Percentiles rank a stretch among this genome's conserved stretches.
phyloP scores from a whole-genome alignment of 2,797 vertebrate species.

The Pantherophis alleghaniensis region DNA sequence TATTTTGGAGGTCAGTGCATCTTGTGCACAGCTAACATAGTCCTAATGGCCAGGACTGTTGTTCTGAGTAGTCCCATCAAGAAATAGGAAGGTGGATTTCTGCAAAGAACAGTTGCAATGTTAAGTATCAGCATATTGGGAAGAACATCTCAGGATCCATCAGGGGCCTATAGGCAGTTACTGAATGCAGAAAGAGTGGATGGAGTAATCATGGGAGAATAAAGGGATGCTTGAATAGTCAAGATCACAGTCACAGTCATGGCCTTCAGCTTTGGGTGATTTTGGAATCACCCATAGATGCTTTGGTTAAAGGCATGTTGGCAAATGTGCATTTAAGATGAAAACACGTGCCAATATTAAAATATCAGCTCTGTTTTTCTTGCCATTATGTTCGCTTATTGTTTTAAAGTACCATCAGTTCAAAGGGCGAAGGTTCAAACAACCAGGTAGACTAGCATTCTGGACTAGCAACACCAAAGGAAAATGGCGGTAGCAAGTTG shows the following conservation, averaged over 20 bases:
- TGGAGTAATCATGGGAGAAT: not conserved
- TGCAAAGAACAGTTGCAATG: not conserved
- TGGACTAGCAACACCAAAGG: not conserved
- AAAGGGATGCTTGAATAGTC: not conserved
- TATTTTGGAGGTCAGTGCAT: not conserved
- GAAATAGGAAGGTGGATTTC: not conserved
- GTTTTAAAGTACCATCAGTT: not conserved
- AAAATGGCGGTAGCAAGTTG: not conserved
- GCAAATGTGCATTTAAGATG: not conserved
- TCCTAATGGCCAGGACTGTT: not conserved
- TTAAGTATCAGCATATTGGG: not conserved
- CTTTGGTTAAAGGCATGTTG: not conserved
- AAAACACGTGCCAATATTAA: not conserved
- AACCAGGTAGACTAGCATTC: not conserved
- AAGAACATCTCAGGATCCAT: not conserved
- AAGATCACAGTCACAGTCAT: not conserved
- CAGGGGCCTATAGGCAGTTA: not conserved
- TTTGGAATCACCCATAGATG: not conserved
- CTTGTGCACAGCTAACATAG: not conserved
- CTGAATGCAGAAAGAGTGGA: not conserved
- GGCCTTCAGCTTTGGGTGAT: not conserved
- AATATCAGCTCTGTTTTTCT: not conserved
- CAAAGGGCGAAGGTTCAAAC: not conserved
- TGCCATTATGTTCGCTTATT: not conserved
- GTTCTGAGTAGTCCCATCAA: not conserved